Base-by-base conservation (phyloP, 2,113 vertebrate genomes). In the Pimephales promelas region DNA sequence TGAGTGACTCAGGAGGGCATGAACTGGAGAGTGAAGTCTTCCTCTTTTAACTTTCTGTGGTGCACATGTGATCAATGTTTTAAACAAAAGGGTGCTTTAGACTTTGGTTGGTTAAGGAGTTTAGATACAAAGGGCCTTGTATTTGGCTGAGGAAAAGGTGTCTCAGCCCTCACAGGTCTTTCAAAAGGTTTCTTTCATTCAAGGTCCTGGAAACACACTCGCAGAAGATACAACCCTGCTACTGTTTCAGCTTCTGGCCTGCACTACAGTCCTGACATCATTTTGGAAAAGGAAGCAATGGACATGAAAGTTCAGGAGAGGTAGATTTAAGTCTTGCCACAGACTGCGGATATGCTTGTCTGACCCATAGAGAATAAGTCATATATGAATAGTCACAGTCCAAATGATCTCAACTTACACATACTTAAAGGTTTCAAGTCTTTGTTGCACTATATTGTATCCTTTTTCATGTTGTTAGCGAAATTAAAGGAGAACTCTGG, bases 61-160 rank as follows among this genome's bases (percentile, higher is more conserved):
- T n/a, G 2, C 66, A 70, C 20, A 10, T 4, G 18, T 3, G 9
- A 40, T 24, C 74, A 24, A 59, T 77, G 31, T 57, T 77, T 52
- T 36, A 59, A 56, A 36, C 73, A 56, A 56, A 57, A 78, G 26
- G 49, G 24, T 71, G 18, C 72, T 54, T 26, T 49, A 52, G 2
- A 10, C 57, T 61, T 26, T 83, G 52, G 4, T 24, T 66, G 74
- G 47, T 83, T 52, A 57, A 52, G 57, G 85, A 80, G 57, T 57
- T 54, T 36, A 74, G 83, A 36, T 78, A 92, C 91, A 93, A 91
- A 90, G 81, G 84, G 47, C 45, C 90, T 90, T 92, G 92, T 93
- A 86, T 92, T 66, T 61, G 70, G 24, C 47, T 71, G 20, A 22
- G 62, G 13, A 62, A 76, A 70, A 45, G 20, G 70, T 34, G 61